Conservation (phyloP, 1,140 invertebrate species). For the Plectrocnemia conspersa region DNA sequence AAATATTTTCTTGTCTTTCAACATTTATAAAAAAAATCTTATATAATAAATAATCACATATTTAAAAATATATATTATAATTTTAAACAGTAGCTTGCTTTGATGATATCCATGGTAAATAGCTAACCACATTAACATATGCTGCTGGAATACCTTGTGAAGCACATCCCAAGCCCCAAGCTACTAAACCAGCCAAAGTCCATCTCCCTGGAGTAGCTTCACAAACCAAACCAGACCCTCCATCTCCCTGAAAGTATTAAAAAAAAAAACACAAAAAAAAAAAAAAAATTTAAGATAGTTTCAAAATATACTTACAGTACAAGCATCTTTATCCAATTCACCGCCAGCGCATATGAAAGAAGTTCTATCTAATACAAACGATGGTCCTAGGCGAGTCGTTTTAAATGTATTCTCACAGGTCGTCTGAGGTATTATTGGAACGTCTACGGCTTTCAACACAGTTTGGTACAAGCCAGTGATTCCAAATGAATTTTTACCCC, state of each 20-base stretch:
- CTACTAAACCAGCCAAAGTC: constrained; percentile 64
- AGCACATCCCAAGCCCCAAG: constrained; percentile 72
- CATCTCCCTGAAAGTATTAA: constrained; percentile 60
- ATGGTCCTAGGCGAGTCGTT: constrained; percentile 59
- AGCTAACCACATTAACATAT: constrained; percentile 62
- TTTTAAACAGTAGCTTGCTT: neutral
- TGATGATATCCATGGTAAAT: constrained; percentile 57
- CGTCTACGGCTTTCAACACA: constrained; percentile 65
- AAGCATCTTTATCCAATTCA: constrained; percentile 70
- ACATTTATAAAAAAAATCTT: neutral
- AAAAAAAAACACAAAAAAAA: constrained; percentile 1
- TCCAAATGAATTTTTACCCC: constrained; percentile 75
- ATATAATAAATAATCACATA: neutral
- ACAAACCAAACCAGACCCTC: constrained; percentile 71
- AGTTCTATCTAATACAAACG: constrained; percentile 57
- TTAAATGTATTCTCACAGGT: constrained; percentile 61
- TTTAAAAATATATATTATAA: neutral
- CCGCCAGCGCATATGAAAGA: constrained; percentile 76
- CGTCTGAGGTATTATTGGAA: constrained; percentile 58
- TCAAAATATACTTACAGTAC: constrained; percentile 51
- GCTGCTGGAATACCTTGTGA: constrained; percentile 59
- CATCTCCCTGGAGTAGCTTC: constrained; percentile 49
- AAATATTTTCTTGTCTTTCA: neutral
- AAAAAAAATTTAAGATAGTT: constrained; percentile 1
- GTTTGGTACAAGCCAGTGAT: constrained; percentile 59